Evolutionary conservation across 2,888 invertebrate genomes (phyloP), one percentile per base, ranked within the genome.

Genomic region (Onchidella celtica): DNA sequence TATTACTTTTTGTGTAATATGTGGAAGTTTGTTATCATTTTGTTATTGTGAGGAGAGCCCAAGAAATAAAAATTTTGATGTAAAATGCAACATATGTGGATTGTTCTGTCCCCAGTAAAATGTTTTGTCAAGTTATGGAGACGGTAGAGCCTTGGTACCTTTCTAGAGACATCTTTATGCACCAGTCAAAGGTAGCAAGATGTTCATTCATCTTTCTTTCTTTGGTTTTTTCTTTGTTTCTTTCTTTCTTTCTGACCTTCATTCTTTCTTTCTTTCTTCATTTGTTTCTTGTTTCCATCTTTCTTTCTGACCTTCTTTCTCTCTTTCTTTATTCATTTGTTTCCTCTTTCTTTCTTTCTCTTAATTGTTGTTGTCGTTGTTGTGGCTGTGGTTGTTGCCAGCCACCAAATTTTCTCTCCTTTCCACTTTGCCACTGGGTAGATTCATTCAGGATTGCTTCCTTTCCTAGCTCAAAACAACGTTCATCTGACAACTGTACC

Each of bases 61-160:
- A 17, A 17, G 14, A 17, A 11, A 11, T 17, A 47, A 47, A 11
- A 17, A 47, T 47, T 47, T 47, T 47, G 47, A 47, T 47, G 47
- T 47, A 9, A 17, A 17, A 11, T 47, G 47, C n/a, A n/a, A n/a
- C n/a, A n/a, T n/a, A n/a, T n/a, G n/a, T n/a, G n/a, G n/a, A n/a
- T n/a, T n/a, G n/a, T n/a, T n/a, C n/a, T n/a, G n/a, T n/a, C n/a
- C n/a, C n/a, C n/a, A 94, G 94, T 88, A 89, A 91, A 63, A 92
- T 94, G 91, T 94, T 94, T 88, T 92, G 91, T 81, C 93, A 93
- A 84, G 90, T 95, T 90, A 93, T 93, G 93, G 91, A 93, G 76
- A 92, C 93, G 1, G 92, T 94, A 61, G 94, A 94, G 84, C 91
- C 92, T 0, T 94, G 94, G 94, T 94, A 94, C 87, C 88, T 92